Evolutionary conservation across 2,797 vertebrate genomes (phyloP), one percentile per base, ranked within the genome.

Genomic region (Myotis myotis): DNA sequence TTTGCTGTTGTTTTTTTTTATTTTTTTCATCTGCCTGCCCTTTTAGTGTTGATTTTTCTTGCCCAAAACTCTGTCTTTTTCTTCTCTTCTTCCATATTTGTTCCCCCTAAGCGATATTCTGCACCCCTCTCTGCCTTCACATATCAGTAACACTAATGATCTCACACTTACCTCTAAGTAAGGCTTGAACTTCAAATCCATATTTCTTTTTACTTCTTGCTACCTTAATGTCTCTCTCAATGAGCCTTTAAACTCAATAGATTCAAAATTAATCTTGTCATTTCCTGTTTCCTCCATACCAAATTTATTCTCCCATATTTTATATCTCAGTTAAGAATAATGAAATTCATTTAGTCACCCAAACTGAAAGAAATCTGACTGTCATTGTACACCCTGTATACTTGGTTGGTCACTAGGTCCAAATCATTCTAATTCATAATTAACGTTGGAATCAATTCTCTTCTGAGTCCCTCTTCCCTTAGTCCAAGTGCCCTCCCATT

Each of bases 281-380:
- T 70, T 91, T 95, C 23, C n/a, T 70, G 0, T 93, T 94, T 87
- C 57, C 16, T 93, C 38, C 20, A 8, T 82, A 20, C 62, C 30
- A 90, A 20, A 90, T 64, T 92, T 86, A 5, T 88, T 91, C 33
- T 64, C 85, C 38, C 1, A 15, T 78, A 70, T 95, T 94, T 92
- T 85, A 13, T 25, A 49, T 66, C 20, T 94, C 71, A 3, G 36
- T 79, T 94, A 75, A 94, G 60, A 86, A 74, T 70, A 64, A 53
- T 36, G 70, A 5, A 79, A 2, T 38, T 93, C 28, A 38, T 68
- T 87, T 81, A 87, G 28, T 90, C 51, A 85, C 38, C 36, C 47
- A 85, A 36, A 85, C 25, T 85, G 28, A 91, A 95, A 90, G 30
- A 89, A 96, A 83, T 89, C 72, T 91, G n/a, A 6, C 49, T 88